Base-by-base conservation (phyloP, 2,888 invertebrate genomes). In the Zelleria hepariella region DNA sequence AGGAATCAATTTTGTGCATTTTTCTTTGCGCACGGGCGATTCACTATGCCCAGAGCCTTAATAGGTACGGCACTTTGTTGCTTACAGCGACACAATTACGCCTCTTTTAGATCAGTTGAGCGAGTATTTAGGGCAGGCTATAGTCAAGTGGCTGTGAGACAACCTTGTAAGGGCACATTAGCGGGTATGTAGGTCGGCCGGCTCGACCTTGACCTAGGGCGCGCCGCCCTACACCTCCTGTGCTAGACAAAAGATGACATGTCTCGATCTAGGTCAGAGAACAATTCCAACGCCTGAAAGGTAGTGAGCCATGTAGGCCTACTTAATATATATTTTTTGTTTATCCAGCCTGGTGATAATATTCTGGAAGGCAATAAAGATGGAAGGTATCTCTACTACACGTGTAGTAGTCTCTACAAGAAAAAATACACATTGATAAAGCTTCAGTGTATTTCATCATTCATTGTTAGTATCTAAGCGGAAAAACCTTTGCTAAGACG, bases 121-220 rank as follows among this genome's bases (percentile, higher is more conserved):
- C 63, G 60, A 60, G 59, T 59, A 62, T 62, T 54, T 64, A 61
- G 66, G 62, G 32, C 62, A 63, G 57, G 54, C 60, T 32, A 61
- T 49, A 56, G 47, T 47, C 7, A 15, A 57, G 49, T 21, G 15
- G 26, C 24, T 51, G 18, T 49, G 20, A 62, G 51, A 21, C 67
- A 71, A 80, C 81, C 80, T 81, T 78, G 73, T 51, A 49, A 61
- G 61, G 61, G 59, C 66, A 75, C 71, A 78, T 78, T 76, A 78
- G 70, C 68, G 70, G 71, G 68, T 70, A 85, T 85, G 78, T 86
- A 85, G 86, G 84, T 82, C 84, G 84, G 76, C 73, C 71, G 78
- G 72, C 75, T 60, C 68, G 78, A 80, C 87, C 87, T 86, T 86
- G 87, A 86, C 86, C 86, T 78, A 79, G 77, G 76, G 67, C 71